Evolutionary conservation across 2,797 vertebrate genomes (phyloP), one percentile per base, ranked within the genome.

Genomic region (Dromococcyx pavoninus): DNA sequence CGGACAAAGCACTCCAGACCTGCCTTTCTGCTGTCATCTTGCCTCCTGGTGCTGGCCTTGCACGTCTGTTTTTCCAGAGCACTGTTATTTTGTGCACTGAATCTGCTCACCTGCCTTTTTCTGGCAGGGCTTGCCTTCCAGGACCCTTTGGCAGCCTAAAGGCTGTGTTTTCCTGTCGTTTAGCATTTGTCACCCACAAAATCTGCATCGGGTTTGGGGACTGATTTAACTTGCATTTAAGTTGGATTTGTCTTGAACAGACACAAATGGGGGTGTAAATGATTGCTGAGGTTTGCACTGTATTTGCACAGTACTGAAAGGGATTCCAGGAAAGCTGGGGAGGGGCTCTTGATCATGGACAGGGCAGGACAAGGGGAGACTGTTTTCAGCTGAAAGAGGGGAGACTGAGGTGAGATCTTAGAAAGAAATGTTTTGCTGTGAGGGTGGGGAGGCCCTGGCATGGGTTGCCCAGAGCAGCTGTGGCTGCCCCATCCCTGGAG

Each of bases 101-200:
- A 53, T 44, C 61, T 10, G 24, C 57, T 75, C n/a, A 16, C 41
- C 23, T 6, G 14, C 51, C 17, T 71, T 65, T 37, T 62, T 30
- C 44, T 16, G 66, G 62, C 67, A 37, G 28, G 32, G 13, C 1
- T 39, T 41, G 33, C 37, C 72, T 65, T 65, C 50, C 30, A 33
- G 32, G 23, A 64, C 28, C 33, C 37, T 83, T 41, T 30, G 2
- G 2, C 37, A 64, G 27, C 58, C 57, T 22, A 13, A 18, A 37
- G 6, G 44, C 43, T 24, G 13, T 0, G 2, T 18, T 12, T n/a
- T 8, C 61, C 35, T 67, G 60, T 27, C 2, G 0, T 74, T 70
- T 28, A 66, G 44, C 37, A 5, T 11, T 0, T 3, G 6, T 16
- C 17, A 67, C 41, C 35, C 35, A 21, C 77, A 66, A 71, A 77